Percentiles rank a stretch among this genome's conserved stretches.
Evolutionary conservation across 2,888 invertebrate species (phyloP).

Genomic region (Zaprionus lineosus): DNA sequence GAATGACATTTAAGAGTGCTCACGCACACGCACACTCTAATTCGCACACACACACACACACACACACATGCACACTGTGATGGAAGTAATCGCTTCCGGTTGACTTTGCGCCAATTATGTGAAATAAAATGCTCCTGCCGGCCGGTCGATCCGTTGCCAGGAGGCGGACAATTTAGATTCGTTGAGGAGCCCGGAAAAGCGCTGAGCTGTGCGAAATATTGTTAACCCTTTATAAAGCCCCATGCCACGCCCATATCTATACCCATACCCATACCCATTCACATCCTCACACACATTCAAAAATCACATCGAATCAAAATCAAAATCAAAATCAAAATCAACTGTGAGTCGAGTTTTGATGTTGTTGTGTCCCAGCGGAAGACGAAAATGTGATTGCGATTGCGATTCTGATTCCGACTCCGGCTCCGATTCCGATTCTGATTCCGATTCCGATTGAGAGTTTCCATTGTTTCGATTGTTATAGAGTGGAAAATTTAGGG

Average conservation of each 20-base stretch:
- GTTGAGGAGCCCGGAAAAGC: conserved; percentile 29
- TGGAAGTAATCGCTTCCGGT: conserved; percentile 72
- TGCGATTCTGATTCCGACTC: conserved; percentile 18
- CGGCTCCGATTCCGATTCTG: too few species aligned
- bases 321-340: conserved; percentile 26
- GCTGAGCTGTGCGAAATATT: conserved; percentile 42
- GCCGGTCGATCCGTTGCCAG: too few species aligned
- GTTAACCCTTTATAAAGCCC: conserved; percentile 51
- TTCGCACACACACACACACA: conserved; percentile 11
- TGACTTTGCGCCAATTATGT: conserved; percentile 74
- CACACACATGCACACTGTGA: conserved; percentile 9
- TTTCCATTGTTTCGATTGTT: not conserved
- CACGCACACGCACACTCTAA: conserved; percentile 7
- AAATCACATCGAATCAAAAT: conserved; percentile 32
- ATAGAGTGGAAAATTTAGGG: too few species aligned
- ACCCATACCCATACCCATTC: not conserved
- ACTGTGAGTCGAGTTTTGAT: too few species aligned
- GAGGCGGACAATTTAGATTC: conserved; percentile 52
- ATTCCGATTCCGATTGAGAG: too few species aligned
- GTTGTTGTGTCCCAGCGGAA: conserved; percentile 29
- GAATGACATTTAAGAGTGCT: conserved; percentile 53
- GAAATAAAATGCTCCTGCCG: conserved; percentile 40
- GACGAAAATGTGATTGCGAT: conserved; percentile 4
- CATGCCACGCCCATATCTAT: not conserved
- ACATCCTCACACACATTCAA: not conserved